Base-by-base conservation (phyloP, 2,113 vertebrate species). In the Lutjanus erythropterus region DNA sequence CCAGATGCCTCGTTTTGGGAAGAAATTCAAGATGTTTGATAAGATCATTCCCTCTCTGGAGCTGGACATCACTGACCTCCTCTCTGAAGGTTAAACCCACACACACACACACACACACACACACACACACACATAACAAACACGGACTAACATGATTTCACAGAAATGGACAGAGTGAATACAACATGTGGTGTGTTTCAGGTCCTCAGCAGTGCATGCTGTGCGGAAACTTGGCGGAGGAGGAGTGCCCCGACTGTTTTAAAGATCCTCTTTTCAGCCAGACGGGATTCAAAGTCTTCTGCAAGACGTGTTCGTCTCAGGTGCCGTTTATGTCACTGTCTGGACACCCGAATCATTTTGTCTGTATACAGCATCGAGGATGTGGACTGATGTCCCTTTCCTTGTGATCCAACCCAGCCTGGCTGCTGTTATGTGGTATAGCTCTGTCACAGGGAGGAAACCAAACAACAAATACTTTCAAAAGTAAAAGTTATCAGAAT, bases 11-110 rank as follows among this genome's bases (percentile, higher is more conserved):
- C 96, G 97, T 15, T 97, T 97, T 64, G 97, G 97, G 35, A 98
- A 97, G 90, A 96, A 96, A 53, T 98, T 97, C 80, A 98, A 98
- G 88, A 97, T 98, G 97, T 98, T 97, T 88, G 95, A 95, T 37
- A 98, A 97, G 90, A 98, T 98, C 58, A 89, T 97, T 60, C 97
- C 97, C 0, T 97, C 97, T 21, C 68, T 97, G 82, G 95, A 97
- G 88, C 90, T 98, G 83, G 97, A 98, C 86, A 83, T 98, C 73
- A 97, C 96, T 0, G 94, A 95, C 70, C 94, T 98, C 37, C 94
- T 98, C 25, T 93, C 93, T 27, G 93, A 97, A 77, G 96, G 97
- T 98, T n/a, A n/a, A n/a, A n/a, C n/a, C n/a, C n/a, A 29, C 29
- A 44, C 18, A 47, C 9, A 70, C 29, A 59, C 4, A 27, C n/a